These are phyloP conservation scores for Antheraea yamamai DNA, from an alignment of 2,888 invertebrate species.

Conservation along the genomic window DNA sequence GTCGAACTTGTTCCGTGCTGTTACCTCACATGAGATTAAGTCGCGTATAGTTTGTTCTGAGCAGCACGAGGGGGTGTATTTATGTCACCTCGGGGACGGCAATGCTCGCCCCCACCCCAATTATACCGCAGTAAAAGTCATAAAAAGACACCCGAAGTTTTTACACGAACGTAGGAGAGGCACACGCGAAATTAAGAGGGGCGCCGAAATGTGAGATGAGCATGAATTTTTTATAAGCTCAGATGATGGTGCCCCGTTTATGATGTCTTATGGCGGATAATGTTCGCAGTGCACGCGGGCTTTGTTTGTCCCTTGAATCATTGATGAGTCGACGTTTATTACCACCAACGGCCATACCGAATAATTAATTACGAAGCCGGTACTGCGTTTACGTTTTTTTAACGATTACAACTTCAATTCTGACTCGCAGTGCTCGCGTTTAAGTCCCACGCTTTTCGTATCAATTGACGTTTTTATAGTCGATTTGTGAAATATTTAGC, in stretches of 20 bases:
- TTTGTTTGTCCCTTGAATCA: conserved; percentile 75
- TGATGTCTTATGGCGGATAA: conserved; percentile 81
- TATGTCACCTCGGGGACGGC: conserved; percentile 81
- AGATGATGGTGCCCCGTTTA: conserved; percentile 81
- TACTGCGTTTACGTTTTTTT: conserved; percentile 40
- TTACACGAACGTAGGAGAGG: conserved; percentile 80
- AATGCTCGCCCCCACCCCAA: conserved; percentile 79
- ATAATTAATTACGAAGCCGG: conserved; percentile 73
- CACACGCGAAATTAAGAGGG: conserved; percentile 82
- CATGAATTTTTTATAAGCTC: conserved; percentile 82
- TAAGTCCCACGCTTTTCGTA: conserved; percentile 40
- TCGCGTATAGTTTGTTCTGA: conserved; percentile 64
- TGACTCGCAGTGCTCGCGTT: conserved; percentile 34
- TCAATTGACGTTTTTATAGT: conserved; percentile 37
- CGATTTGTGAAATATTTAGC: not conserved
- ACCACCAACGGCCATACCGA: conserved; percentile 63
- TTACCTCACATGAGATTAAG: conserved; percentile 80
- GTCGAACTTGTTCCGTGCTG: conserved; percentile 61
- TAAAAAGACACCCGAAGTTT: conserved; percentile 83
- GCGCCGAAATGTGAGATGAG: conserved; percentile 82
- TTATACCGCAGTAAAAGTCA: conserved; percentile 83
- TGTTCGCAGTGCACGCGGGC: conserved; percentile 73
- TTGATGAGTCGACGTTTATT: conserved; percentile 75
- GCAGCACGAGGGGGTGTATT: conserved; percentile 69
- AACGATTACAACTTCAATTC: conserved; percentile 39